These are phyloP conservation scores for Lissonota sp. DNA, from an alignment of 2,888 invertebrate genomes.

Conservation along the genomic window DNA sequence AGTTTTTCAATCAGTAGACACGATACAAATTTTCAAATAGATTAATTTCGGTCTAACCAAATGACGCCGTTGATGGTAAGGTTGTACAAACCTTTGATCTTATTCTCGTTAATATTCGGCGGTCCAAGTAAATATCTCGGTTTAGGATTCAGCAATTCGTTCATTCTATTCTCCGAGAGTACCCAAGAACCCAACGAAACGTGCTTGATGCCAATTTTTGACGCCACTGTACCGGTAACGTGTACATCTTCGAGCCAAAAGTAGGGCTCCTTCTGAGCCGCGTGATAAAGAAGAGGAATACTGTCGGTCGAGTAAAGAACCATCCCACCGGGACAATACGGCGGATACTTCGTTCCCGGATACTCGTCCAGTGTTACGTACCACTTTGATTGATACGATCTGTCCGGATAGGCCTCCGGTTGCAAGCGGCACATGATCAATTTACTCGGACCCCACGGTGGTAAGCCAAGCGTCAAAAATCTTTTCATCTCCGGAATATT, in stretches of 20 bases:
- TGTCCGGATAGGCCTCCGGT: constrained; percentile 85
- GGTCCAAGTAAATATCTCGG: constrained; percentile 85
- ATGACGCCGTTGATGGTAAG: constrained; percentile 73
- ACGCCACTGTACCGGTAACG: constrained; percentile 89
- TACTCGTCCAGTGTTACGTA: constrained; percentile 89
- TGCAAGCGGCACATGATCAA: constrained; percentile 88
- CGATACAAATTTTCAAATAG: too few relatives aligned
- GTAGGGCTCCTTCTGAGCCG: constrained; percentile 87
- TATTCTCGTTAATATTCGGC: constrained; percentile 84
- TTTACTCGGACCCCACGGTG: constrained; percentile 86
- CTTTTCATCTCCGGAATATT: constrained; percentile 82
- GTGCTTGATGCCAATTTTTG: constrained; percentile 86
- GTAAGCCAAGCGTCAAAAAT: constrained; percentile 85
- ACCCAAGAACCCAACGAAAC: constrained; percentile 84
- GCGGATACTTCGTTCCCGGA: constrained; percentile 87
- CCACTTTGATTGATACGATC: constrained; percentile 91
- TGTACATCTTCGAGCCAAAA: constrained; percentile 95
- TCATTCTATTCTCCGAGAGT: constrained; percentile 78
- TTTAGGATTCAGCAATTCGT: constrained; percentile 77
- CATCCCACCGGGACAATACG: constrained; percentile 91
- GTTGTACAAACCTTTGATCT: constrained; percentile 85
- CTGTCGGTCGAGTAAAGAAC: constrained; percentile 89
- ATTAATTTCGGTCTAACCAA: too few relatives aligned
- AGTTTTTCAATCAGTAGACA: too few relatives aligned
- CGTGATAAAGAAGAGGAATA: constrained; percentile 85